These are phyloP conservation scores for Drosophila sulfurigaster DNA, from an alignment of 1,140 invertebrate genomes.

Conservation along the genomic window DNA sequence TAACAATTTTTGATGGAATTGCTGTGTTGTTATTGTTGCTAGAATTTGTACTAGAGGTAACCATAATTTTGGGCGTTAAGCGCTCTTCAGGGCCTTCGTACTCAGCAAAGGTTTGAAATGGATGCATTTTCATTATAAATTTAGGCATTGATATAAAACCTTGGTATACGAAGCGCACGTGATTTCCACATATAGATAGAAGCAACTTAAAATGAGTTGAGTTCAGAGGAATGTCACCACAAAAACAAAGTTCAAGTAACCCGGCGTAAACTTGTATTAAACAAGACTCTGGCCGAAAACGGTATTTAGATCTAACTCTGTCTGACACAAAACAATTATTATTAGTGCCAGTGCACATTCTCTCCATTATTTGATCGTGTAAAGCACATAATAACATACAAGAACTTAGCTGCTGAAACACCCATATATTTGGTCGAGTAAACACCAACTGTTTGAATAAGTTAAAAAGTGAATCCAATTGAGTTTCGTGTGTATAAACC, in stretches of 20 bases:
- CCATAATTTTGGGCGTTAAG: background rate
- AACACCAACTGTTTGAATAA: slow-evolving; percentile 72
- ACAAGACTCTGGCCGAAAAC: slow-evolving; percentile 71
- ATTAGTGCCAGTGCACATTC: slow-evolving; percentile 63
- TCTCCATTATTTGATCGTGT: slow-evolving; percentile 36
- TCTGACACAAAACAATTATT: slow-evolving; percentile 62
- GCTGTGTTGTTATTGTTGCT: background rate
- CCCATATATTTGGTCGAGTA: slow-evolving; percentile 67
- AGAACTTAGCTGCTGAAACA: slow-evolving; percentile 66
- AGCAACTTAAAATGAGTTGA: slow-evolving; percentile 61
- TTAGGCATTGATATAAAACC: slow-evolving; percentile 70
- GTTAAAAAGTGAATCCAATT: slow-evolving; percentile 49
- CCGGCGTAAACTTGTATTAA: slow-evolving; percentile 75
- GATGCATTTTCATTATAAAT: slow-evolving; percentile 67
- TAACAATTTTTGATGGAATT: background rate
- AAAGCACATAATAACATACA: slow-evolving; percentile 57
- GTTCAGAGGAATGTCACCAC: slow-evolving; percentile 43
- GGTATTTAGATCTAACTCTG: slow-evolving; percentile 67
- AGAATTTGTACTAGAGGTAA: background rate
- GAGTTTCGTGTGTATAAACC: background rate
- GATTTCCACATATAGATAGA: slow-evolving; percentile 61
- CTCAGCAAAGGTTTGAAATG: slow-evolving; percentile 51
- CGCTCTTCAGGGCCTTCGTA: slow-evolving; percentile 48
- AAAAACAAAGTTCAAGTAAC: slow-evolving; percentile 70
- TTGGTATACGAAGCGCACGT: slow-evolving; percentile 70